Conservation (phyloP, 2,888 invertebrate genomes). For the Rotaria sp. region DNA sequence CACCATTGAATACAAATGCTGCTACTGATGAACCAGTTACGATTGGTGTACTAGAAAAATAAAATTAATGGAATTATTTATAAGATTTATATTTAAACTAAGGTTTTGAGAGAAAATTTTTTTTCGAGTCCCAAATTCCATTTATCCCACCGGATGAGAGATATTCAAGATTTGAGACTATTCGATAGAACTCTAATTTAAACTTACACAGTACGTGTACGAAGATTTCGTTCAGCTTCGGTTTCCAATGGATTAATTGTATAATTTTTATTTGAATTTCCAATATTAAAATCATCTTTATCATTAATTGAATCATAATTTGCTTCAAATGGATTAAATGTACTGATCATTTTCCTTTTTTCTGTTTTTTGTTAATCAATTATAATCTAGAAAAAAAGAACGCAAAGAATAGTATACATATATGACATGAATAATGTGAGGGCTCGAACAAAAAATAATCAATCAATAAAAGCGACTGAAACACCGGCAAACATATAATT, state of each 20-base stretch:
- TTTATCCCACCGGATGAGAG: too few species aligned
- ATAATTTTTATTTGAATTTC: background rate
- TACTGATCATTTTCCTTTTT: background rate
- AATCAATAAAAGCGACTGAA: background rate
- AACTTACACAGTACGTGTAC: constrained; percentile 15
- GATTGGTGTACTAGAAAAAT: constrained; percentile 61
- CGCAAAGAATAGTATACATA: background rate
- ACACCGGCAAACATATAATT: background rate
- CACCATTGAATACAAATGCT: constrained; percentile 75
- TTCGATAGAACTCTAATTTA: too few species aligned
- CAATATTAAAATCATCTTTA: constrained; percentile 15
- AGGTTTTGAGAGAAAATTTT: too few species aligned
- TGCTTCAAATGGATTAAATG: background rate
- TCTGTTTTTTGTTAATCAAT: background rate
- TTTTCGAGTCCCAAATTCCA: too few species aligned
- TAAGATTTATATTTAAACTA: background rate
- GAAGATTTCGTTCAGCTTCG: constrained; percentile 18
- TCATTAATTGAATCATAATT: background rate
- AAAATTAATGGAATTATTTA: background rate
- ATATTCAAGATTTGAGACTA: too few species aligned
- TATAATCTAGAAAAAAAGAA: background rate
- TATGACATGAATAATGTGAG: background rate
- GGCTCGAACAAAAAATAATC: background rate
- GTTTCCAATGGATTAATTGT: background rate
- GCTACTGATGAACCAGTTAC: constrained; percentile 86